Evolutionary conservation across 2,888 invertebrate species (phyloP), one percentile per base, ranked within the genome.

Genomic region (Calliopum simillimum): DNA sequence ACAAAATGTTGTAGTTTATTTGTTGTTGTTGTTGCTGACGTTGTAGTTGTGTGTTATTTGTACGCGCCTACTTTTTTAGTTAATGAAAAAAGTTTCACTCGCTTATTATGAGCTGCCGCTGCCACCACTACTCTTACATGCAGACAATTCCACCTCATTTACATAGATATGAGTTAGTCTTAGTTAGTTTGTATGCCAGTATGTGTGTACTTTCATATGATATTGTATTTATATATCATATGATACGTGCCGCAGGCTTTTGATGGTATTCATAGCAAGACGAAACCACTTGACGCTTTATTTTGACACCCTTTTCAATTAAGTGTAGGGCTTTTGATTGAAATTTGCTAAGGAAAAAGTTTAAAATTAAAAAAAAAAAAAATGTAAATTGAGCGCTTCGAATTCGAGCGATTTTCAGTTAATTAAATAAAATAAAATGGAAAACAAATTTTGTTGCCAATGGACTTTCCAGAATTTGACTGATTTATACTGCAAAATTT

Each of bases 81-180:
- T 67, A 67, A 67, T 67, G 49, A 58, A 67, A 67, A 49, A 59
- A 67, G 44, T 58, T 66, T 64, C 16, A 16, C 41, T 43, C 33
- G 33, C 33, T 33, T 33, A 33, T 33, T 33, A 33, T 33, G 33
- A 33, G 8, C 58, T 55, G 33, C 25, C 16, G 56, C 19, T 25
- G 21, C 41, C 12, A 59, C 6, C 33, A n/a, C 56, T 25, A 14
- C 56, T 14, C 8, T 43, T 2, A 33, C 23, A 44, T 59, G 47
- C 66, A 67, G 58, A 67, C 58, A 67, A 67, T 59, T 59, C 59
- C 67, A 67, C 58, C 49, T 67, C 67, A 67, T 67, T 67, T 59
- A n/a, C 67, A 67, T 59, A 49, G 44, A 67, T 33, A 66, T 33
- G 61, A 12, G 53, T 56, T 53, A 33, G 63, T 69, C 47, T 69